Evolutionary conservation across 1,140 invertebrate species (phyloP).

Genomic region (Brachionus koreanus): DNA sequence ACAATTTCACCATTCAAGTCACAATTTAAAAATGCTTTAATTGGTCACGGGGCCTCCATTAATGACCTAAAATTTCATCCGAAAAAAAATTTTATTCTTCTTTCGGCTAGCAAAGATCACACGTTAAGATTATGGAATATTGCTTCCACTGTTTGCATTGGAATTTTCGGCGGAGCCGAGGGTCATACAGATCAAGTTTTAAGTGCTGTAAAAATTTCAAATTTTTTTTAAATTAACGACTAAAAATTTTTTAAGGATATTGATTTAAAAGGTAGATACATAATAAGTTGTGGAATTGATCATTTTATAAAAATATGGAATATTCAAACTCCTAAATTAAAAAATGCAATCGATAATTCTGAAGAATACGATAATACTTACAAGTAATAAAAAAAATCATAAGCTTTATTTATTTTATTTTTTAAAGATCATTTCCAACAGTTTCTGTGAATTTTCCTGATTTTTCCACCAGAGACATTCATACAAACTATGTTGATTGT

Average conservation of each 20-base stretch:
- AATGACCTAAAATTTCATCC: conserved; percentile 93
- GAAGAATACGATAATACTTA: conserved; percentile 68
- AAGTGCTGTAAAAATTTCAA: conserved; percentile 66
- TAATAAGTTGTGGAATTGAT: conserved; percentile 96
- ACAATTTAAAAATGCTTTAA: conserved; percentile 77
- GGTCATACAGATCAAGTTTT: conserved; percentile 93
- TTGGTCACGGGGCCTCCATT: conserved; percentile 81
- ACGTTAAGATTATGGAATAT: conserved; percentile 90
- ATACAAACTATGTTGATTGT: conserved; percentile 96
- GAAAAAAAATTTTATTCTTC: conserved; percentile 75
- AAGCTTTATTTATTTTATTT: conserved; percentile 95
- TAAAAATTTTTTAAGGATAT: conserved; percentile 67
- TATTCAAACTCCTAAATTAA: conserved; percentile 75
- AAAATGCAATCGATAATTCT: conserved; percentile 77
- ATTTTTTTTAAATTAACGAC: background rate
- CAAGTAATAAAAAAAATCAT: conserved; percentile 83
- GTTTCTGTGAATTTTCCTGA: conserved; percentile 79
- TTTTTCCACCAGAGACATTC: conserved; percentile 92
- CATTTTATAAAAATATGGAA: conserved; percentile 92
- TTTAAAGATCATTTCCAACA: conserved; percentile 68
- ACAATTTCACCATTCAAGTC: conserved; percentile 77
- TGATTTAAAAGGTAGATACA: conserved; percentile 76
- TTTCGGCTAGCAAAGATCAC: conserved; percentile 93
- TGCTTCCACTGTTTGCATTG: conserved; percentile 85
- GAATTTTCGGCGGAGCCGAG: conserved; percentile 92